Base-by-base conservation (phyloP, 1,140 invertebrate genomes). In the Trachymyrmex septentrionalis region DNA sequence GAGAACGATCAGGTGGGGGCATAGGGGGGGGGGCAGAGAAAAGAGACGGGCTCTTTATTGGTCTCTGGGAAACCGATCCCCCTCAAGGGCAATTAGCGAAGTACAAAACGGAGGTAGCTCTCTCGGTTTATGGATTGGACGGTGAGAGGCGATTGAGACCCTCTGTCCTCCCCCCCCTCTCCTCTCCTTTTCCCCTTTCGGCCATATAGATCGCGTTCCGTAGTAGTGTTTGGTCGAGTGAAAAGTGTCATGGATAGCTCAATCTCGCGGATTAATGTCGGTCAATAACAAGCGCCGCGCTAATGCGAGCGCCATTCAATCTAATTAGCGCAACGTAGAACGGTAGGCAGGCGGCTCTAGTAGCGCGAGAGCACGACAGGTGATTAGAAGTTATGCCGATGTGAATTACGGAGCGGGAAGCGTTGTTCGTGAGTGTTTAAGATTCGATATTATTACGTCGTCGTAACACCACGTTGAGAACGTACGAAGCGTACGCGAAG, bases 31-130 rank as follows among this genome's bases (percentile, higher is more conserved):
- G 53, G 53, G 44, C 77, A 66, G 59, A 86, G 81, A 77, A 84
- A 85, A 85, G 64, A 63, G 82, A 86, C 59, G 48, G 86, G 67
- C 55, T 86, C 90, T 92, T 92, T 91, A 91, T 92, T 91, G 88
- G 86, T 72, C 89, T 88, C 78, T 66, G 87, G 82, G 87, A 91
- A 90, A 91, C 89, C 86, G 86, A 89, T 87, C 78, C 88, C 91
- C 87, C 87, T 87, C 89, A 87, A 89, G 91, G 89, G 91, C 89
- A 92, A 92, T 92, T 92, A 92, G 87, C 85, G 86, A 85, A 87
- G 78, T 87, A 91, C 80, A 88, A 92, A 89, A 87, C 87, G 84
- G 75, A 86, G 91, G 76, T 85, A 87, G 61, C 81, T 91, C 81
- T 91, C 77, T 90, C 89, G 88, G 89, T 90, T 90, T 90, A 90